phyloP scores from a whole-genome alignment of 2,113 vertebrate species.

The Bos indicus region DNA sequence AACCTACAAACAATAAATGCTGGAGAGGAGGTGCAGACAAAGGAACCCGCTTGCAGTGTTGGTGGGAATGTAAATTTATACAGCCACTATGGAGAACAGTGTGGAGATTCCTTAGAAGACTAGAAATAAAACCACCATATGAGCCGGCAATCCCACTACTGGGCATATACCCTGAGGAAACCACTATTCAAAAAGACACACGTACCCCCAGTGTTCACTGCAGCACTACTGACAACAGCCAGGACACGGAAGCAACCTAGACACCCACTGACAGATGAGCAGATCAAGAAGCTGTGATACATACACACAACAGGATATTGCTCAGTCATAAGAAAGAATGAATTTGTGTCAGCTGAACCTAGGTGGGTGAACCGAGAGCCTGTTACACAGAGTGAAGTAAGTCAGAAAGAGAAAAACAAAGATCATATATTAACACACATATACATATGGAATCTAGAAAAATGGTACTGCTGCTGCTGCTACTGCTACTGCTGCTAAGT shows the following conservation, averaged over 20 bases:
- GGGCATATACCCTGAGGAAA: neutral
- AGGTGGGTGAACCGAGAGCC: neutral
- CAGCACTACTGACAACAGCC: neutral
- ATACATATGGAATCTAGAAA: neutral
- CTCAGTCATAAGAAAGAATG: neutral
- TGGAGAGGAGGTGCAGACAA: neutral
- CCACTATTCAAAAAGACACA: neutral
- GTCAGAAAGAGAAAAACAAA: neutral
- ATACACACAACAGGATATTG: neutral
- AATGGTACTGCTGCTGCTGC: neutral
- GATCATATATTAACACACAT: neutral
- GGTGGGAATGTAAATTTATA: neutral
- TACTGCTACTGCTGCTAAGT: too few species aligned
- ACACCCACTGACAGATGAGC: neutral
- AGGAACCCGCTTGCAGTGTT: neutral
- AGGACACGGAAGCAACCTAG: neutral
- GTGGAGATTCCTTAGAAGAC: neutral
- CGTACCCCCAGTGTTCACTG: fast-evolving
- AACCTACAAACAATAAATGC: neutral
- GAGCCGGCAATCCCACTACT: neutral
- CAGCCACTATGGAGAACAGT: neutral
- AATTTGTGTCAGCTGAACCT: neutral
- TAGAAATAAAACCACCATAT: neutral
- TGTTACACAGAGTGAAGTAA: neutral
- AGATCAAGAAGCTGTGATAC: neutral